Evolutionary conservation across 2,797 vertebrate species (phyloP), one percentile per base, ranked within the genome.

Genomic region (Oophaga sylvatica): DNA sequence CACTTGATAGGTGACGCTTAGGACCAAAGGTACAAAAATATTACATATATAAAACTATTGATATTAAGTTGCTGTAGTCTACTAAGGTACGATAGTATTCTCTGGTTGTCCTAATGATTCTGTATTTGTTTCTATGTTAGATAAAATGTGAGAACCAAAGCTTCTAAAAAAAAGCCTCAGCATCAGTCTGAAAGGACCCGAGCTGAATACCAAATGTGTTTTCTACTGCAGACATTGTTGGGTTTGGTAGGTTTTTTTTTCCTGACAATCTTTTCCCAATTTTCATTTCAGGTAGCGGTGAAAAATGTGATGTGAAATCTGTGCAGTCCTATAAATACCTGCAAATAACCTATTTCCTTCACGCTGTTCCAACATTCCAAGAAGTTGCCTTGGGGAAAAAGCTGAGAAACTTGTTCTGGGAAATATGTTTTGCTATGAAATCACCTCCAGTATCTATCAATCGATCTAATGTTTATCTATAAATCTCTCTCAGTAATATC

Each of bases 261-360:
- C 5, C 35, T 80, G 59, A 62, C 78, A 80, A 80, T 31, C 17
- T 62, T 35, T 62, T 41, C 29, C 29, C 8, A 1, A 62, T 80
- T 80, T 80, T 65, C 20, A 41, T 65, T 80, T 80, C 12, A 63
- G 60, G n/a, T 35, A 5, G 29, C 16, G 31, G 59, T 63, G 79
- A 80, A 63, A 65, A 63, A 63, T 63, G 13, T n/a, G 60, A 63
- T 48, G 17, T 45, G 31, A 80, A n/a, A 19, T 80, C 60, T 63
- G 35, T 35, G 31, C 57, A 19, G 57, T 41, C 31, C n/a, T 45
- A 35, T 2, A 29, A 80, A 57, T 45, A 20, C 57, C 31, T 2
- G 78, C 19, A 80, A 65, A 80, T 80, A 80, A 26, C 79, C 35
- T 17, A 80, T 80, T 80, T 80, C 60, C 79, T 80, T 41, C 78